Conservation (phyloP, 1,140 invertebrate genomes). For the Conopomorpha cramerella region DNA sequence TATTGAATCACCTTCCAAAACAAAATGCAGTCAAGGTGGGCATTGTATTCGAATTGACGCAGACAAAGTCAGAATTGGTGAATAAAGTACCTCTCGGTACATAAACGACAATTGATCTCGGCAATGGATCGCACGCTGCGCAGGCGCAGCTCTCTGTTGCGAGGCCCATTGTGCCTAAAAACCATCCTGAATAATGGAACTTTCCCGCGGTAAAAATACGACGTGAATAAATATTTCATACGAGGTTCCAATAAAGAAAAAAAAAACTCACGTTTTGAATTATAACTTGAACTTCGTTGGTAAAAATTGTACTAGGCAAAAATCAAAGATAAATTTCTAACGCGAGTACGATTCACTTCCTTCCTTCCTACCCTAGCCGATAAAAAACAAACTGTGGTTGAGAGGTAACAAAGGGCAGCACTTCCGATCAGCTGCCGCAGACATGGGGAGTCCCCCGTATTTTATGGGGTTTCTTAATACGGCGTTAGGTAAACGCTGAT, state of each 20-base stretch:
- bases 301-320: neutral
- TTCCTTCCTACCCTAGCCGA: conserved; percentile 37
- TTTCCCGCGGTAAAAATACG: no score
- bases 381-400: conserved; percentile 31
- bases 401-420: conserved; percentile 45
- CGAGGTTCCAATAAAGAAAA: no score
- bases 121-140: conserved; percentile 41
- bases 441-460: conserved; percentile 26
- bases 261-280: no score
- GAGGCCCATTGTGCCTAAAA: conserved; percentile 32
- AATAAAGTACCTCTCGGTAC: conserved; percentile 32
- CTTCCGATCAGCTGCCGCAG: conserved; percentile 52
- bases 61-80: conserved; percentile 32
- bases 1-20: conserved; percentile 23
- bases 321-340: neutral
- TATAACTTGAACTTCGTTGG: no score
- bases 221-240: no score
- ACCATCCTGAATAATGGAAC: conserved; percentile 43
- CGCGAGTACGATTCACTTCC: conserved; percentile 20
- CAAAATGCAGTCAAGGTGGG: conserved; percentile 20
- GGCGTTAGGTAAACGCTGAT: no score
- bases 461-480: conserved; percentile 48
- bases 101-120: conserved; percentile 37
- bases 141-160: conserved; percentile 23
- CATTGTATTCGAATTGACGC: conserved; percentile 27